Evolutionary conservation across 1,140 invertebrate species (phyloP).

Genomic region (Bombus consobrinus): DNA sequence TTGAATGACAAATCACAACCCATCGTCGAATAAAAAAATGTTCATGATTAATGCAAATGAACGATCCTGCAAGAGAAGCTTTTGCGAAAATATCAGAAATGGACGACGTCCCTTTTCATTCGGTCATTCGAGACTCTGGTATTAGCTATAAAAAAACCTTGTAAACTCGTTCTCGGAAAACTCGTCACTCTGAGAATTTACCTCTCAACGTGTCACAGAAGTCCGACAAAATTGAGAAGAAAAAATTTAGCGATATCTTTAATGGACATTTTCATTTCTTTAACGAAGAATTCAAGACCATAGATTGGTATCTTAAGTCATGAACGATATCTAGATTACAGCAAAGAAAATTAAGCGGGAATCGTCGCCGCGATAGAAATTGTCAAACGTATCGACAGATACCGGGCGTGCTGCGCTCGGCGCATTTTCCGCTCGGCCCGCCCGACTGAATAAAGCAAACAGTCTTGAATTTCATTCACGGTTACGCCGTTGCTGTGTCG

Average conservation of each 20-base stretch:
- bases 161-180: background rate
- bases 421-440: slow-evolving; percentile 34
- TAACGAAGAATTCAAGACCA: background rate
- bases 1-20: slow-evolving; percentile 26
- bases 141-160: background rate
- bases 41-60: slow-evolving; percentile 19
- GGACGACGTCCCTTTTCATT: background rate
- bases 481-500: background rate
- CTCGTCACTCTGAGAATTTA: background rate
- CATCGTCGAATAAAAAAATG: background rate
- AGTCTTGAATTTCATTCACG: slow-evolving; percentile 43
- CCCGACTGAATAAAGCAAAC: slow-evolving; percentile 17
- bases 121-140: background rate
- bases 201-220: background rate
- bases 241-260: background rate
- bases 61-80: background rate
- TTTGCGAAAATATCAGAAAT: background rate
- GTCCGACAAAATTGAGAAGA: no score
- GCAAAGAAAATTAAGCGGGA: background rate
- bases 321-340: background rate
- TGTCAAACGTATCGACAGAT: background rate
- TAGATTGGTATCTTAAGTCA: background rate
- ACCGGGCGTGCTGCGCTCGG: background rate
- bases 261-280: background rate
- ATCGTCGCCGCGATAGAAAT: background rate